A percentile compares a stretch with the other conserved stretches of the same genome.
These are phyloP conservation scores for Chymomyza procnemis DNA, from an alignment of 2,888 invertebrate genomes.

Conservation along the genomic window DNA sequence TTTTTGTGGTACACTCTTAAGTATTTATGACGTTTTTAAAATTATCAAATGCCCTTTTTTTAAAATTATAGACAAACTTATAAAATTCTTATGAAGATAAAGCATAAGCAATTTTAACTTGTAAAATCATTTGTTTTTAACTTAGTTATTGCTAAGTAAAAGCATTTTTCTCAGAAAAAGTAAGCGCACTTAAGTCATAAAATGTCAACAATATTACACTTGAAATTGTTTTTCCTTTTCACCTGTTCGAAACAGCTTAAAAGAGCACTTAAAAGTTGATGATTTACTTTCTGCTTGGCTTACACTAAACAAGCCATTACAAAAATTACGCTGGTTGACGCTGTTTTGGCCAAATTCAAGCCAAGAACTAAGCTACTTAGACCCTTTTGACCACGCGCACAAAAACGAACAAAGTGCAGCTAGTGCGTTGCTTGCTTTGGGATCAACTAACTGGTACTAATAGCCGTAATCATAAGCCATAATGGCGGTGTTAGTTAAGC, in stretches of 20 bases:
- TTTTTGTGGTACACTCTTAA: too few relatives aligned
- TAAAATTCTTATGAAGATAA: too few relatives aligned
- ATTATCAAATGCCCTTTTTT: too few relatives aligned
- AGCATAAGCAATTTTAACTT: too few relatives aligned
- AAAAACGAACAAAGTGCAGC: constrained; percentile 40
- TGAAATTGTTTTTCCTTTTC: not conserved
- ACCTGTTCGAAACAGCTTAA: not conserved
- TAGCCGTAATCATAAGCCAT: constrained; percentile 70
- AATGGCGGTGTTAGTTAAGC: constrained; percentile 42
- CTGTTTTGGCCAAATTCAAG: constrained; percentile 28
- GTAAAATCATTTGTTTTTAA: not conserved
- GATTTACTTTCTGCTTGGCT: constrained; percentile 6
- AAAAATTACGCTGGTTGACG: constrained; percentile 3
- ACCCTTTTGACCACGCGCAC: constrained; percentile 45
- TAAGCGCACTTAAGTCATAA: not conserved
- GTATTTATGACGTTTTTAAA: too few relatives aligned
- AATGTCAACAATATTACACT: not conserved
- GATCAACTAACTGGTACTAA: constrained; percentile 56
- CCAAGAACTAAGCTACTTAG: constrained; percentile 21
- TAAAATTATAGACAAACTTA: too few relatives aligned
- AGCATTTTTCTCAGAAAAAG: not conserved
- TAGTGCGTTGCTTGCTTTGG: constrained; percentile 38
- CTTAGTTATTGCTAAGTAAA: not conserved
- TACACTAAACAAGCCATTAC: constrained; percentile 3
- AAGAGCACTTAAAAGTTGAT: not conserved